Evolutionary conservation across 2,888 invertebrate species (phyloP).

Genomic region (Morpho deidamia): DNA sequence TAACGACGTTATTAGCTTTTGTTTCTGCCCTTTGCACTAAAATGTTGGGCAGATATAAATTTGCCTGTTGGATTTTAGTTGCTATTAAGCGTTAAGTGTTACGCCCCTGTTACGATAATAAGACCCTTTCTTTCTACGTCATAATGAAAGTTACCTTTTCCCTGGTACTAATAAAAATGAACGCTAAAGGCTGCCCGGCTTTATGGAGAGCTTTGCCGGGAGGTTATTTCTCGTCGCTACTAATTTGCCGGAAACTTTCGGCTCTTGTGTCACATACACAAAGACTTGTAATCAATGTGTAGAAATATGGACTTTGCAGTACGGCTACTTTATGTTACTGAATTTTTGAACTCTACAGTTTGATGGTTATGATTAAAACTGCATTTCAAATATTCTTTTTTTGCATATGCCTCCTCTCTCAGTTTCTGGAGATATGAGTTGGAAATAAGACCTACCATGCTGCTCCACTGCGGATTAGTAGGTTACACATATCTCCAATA

Average conservation of each 20-base stretch:
- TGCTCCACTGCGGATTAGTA: no score
- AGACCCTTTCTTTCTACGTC: conserved; percentile 35
- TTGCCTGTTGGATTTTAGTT: conserved; percentile 31
- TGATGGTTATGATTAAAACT: no score
- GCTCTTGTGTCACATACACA: background rate
- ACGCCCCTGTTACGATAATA: conserved; percentile 22
- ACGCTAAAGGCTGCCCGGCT: conserved; percentile 32
- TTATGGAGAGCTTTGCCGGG: conserved; percentile 27
- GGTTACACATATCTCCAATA: no score
- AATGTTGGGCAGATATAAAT: conserved; percentile 35
- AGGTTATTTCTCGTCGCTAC: conserved; percentile 27
- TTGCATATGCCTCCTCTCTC: no score
- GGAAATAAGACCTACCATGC: no score
- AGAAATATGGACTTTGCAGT: no score
- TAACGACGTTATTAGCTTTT: conserved; percentile 39
- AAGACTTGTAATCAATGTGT: background rate
- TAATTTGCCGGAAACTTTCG: conserved; percentile 30
- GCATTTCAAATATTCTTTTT: no score
- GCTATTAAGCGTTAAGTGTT: conserved; percentile 24
- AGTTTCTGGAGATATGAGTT: no score
- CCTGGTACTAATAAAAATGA: conserved; percentile 37
- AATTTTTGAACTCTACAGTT: no score
- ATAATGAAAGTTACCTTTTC: conserved; percentile 35
- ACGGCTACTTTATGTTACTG: no score
- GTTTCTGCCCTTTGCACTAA: conserved; percentile 30